A percentile compares a stretch with the other conserved stretches of the same genome.
These are phyloP conservation scores for Electrophaes corylata DNA, from an alignment of 2,888 invertebrate genomes.

Conservation along the genomic window DNA sequence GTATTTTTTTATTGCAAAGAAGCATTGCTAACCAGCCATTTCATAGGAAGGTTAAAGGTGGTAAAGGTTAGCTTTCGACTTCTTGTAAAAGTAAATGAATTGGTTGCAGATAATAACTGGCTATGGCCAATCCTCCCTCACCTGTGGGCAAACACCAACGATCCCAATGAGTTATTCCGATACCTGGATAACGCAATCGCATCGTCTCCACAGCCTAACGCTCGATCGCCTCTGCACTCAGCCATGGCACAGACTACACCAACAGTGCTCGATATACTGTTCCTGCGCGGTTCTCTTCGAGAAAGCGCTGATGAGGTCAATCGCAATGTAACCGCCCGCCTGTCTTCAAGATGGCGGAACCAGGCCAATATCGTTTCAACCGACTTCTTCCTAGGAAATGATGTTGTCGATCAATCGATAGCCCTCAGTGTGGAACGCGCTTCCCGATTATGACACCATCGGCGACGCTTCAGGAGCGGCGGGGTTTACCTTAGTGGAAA, in stretches of 20 bases:
- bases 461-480: conserved; percentile 57
- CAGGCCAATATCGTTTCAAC: conserved; percentile 89
- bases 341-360: conserved; percentile 86
- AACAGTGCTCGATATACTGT: conserved; percentile 85
- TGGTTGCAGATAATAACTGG: conserved; percentile 82
- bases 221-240: conserved; percentile 83
- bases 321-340: conserved; percentile 87
- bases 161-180: conserved; percentile 61
- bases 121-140: conserved; percentile 87
- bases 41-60: too few relatives aligned
- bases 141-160: conserved; percentile 86
- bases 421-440: conserved; percentile 75
- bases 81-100: background rate
- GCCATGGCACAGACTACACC: conserved; percentile 91
- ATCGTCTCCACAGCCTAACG: conserved; percentile 66
- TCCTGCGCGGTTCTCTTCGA: conserved; percentile 85
- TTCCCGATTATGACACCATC: conserved; percentile 71
- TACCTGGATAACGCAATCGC: conserved; percentile 72
- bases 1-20: too few relatives aligned
- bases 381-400: conserved; percentile 89
- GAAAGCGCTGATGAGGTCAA: conserved; percentile 88
- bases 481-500: conserved; percentile 56
- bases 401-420: conserved; percentile 88
- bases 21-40: too few relatives aligned
- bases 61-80: background rate